Base-by-base conservation (phyloP, 2,797 vertebrate genomes). In the Erethizon dorsatum region DNA sequence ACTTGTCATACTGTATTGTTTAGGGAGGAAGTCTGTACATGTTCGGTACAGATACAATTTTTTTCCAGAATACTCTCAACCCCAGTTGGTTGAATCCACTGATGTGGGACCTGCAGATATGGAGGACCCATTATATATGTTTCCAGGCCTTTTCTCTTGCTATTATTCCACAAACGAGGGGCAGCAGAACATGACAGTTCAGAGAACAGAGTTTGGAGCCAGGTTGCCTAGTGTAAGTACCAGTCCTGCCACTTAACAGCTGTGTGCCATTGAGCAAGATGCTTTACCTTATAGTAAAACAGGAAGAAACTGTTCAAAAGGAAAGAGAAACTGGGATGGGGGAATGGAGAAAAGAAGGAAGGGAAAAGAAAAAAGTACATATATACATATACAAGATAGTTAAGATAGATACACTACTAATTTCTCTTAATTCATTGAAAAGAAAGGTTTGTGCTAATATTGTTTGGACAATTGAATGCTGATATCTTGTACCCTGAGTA, bases 241-340 rank as follows among this genome's bases (percentile, higher is more conserved):
- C 33, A 88, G 73, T 52, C 94, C 89, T 90, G 56, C 77, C 31
- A 54, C 52, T 90, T 90, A 45, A 28, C 52, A 94, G 37, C 41
- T 83, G 10, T 88, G 47, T 88, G n/a, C 86, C 57, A 50, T 26
- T 56, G 79, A 91, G 67, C 13, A 67, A 63, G 24, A 89, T 77
- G 56, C 5, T 90, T 0, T 88, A 67, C n/a, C 47, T 41, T 41
- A 41, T 41, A 2, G 37, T 41, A 41, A 41, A 41, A 41, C 37
- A 41, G 37, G 37, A 41, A 41, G 37, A 41, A 41, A 41, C 37
- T 41, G 37, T 41, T 41, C 37, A 41, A 41, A 41, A 41, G 37
- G 37, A 41, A 41, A 41, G 37, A 41, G 37, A 41, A 41, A 41
- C 37, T 41, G 37, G 37, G 37, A 41, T 41, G 37, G 37, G 37